Evolutionary conservation across 2,113 vertebrate species (phyloP).

Genomic region (Hymenochirus boettgeri): DNA sequence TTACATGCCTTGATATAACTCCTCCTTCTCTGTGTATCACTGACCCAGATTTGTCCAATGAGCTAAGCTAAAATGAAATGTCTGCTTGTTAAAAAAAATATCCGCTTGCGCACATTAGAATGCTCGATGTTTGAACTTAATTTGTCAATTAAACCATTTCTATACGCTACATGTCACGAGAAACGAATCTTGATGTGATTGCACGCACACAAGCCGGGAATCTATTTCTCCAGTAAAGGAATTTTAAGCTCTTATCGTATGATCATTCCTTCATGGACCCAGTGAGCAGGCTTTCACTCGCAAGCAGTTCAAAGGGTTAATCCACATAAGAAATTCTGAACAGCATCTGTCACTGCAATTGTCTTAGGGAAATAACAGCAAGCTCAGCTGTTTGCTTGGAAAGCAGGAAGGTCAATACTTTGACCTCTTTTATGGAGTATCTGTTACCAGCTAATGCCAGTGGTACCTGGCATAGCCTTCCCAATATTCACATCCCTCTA

Average conservation of each 20-base stretch:
- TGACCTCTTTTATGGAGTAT: conserved; percentile 57
- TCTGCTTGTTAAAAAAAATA: too few species aligned
- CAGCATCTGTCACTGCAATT: conserved; percentile 47
- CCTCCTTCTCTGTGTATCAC: too few species aligned
- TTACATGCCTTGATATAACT: too few species aligned
- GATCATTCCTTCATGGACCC: conserved; percentile 6
- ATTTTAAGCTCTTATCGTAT: conserved; percentile 3
- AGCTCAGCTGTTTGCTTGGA: conserved; percentile 55
- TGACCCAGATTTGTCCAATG: too few species aligned
- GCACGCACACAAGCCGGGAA: not conserved
- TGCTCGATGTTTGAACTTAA: too few species aligned
- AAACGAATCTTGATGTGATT: not conserved
- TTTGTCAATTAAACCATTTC: too few species aligned
- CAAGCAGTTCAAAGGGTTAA: conserved; percentile 21
- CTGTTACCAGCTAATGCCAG: conserved; percentile 57
- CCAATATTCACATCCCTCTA: conserved; percentile 47
- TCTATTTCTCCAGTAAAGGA: not conserved
- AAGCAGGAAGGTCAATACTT: conserved; percentile 55
- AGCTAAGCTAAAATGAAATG: too few species aligned
- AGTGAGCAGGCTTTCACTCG: not conserved
- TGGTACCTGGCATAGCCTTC: conserved; percentile 46
- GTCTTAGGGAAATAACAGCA: conserved; percentile 49
- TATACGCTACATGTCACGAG: too few species aligned
- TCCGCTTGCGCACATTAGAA: too few species aligned
- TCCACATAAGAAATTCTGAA: conserved; percentile 40